Evolutionary conservation across 1,140 invertebrate species (phyloP).

Genomic region (Eriocheir sinensis): DNA sequence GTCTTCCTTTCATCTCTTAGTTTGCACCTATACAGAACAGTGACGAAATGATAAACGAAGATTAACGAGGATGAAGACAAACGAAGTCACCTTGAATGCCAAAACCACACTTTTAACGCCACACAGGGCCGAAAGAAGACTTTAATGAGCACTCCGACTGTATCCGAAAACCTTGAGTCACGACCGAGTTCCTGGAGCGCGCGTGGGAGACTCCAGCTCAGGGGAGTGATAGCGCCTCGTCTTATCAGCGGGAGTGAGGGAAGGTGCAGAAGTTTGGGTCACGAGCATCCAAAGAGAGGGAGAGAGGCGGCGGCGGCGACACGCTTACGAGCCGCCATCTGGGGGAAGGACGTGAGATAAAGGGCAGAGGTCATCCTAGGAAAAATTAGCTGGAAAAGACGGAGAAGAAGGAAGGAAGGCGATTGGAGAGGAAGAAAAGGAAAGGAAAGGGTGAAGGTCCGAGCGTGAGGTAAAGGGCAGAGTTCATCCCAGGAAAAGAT

Average conservation of each 20-base stretch:
- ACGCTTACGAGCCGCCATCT: no score
- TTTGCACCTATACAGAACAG: no score
- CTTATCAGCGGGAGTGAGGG: background rate
- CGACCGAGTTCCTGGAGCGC: background rate
- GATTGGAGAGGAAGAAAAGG: background rate
- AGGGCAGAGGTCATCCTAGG: background rate
- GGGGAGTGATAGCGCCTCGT: background rate
- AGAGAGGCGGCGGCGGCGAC: no score
- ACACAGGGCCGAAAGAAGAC: background rate
- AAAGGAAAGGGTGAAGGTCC: background rate
- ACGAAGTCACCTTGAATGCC: background rate
- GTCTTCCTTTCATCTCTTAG: no score
- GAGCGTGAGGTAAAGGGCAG: background rate
- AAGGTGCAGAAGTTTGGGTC: background rate
- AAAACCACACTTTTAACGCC: background rate
- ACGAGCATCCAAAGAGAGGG: background rate
- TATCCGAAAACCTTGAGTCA: background rate
- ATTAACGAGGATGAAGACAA: no score
- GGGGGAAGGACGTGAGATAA: no score
- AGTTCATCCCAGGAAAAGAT: background rate
- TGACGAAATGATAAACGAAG: no score
- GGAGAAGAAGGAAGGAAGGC: background rate
- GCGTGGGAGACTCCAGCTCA: background rate
- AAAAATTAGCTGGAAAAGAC: background rate
- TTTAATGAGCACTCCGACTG: background rate